Evolutionary conservation across 2,797 vertebrate genomes (phyloP), one percentile per base, ranked within the genome.

Genomic region (Macroramphosus scolopax): DNA sequence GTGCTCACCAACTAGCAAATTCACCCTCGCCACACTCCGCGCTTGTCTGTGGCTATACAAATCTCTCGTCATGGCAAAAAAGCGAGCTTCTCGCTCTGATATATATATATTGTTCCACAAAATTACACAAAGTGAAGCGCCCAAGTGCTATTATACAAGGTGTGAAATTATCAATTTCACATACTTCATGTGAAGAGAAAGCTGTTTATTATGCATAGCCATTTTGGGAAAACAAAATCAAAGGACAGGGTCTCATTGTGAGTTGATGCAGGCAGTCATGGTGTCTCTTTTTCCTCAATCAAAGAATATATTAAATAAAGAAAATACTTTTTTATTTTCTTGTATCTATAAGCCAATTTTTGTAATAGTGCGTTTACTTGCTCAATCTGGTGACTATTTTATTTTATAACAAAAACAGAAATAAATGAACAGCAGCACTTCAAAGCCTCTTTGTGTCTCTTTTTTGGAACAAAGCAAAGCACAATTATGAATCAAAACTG

Each of bases 131-230:
- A 51, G n/a, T 56, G 39, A 65, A 51, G 22, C 11, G 51, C 13
- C 24, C 49, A 44, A 72, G 60, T 33, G 33, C 33, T 60, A 20
- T 13, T 14, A 52, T 64, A 51, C 51, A 52, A 80, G 51, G 51
- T 77, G 68, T 64, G 50, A 72, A 73, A 70, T 64, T 38, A 36
- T 68, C 52, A 48, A 66, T 82, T 65, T 64, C 51, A 54, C 40
- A 45, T n/a, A n/a, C n/a, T n/a, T n/a, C n/a, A n/a, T n/a, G n/a
- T n/a, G n/a, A n/a, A n/a, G n/a, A n/a, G n/a, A n/a, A n/a, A n/a
- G n/a, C n/a, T n/a, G 29, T 43, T 47, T 36, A 17, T 26, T 44
- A 17, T 29, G n/a, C 22, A 34, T n/a, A 17, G 22, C 12, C 24
- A 22, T 13, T 61, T 24, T 8, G 1, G 13, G n/a, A 25, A 33